Evolutionary conservation across 2,113 vertebrate genomes (phyloP).

Genomic region (Apodemus sylvaticus): DNA sequence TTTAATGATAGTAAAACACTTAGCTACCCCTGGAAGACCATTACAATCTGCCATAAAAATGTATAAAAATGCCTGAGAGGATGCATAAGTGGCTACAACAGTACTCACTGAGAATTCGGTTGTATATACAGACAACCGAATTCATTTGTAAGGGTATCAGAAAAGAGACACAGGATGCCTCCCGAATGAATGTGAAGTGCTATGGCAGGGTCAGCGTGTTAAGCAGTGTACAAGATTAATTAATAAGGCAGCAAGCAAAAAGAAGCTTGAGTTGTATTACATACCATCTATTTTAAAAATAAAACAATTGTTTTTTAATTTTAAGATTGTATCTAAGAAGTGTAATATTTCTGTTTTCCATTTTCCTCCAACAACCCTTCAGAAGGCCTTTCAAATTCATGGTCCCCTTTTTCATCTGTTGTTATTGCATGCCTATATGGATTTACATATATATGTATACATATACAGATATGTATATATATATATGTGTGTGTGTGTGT

Average conservation of each 20-base stretch:
- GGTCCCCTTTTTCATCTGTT: no score
- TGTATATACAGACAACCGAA: constrained; percentile 8
- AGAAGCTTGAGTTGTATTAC: not conserved
- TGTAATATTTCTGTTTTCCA: not conserved
- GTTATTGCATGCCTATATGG: no score
- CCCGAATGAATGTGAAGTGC: not conserved
- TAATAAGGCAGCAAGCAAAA: not conserved
- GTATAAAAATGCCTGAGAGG: constrained; percentile 42
- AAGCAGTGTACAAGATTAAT: not conserved
- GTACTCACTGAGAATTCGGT: not conserved
- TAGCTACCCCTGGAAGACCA: constrained; percentile 20
- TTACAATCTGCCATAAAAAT: constrained; percentile 42
- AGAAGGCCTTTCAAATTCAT: no score
- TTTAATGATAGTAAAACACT: constrained; percentile 62
- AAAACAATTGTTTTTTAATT: not conserved
- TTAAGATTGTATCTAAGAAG: not conserved
- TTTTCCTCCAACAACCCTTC: not conserved
- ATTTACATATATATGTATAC: not conserved
- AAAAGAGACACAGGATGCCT: not conserved
- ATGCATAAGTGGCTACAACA: constrained; percentile 11
- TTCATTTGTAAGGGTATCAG: not conserved
- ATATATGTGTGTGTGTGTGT: no score
- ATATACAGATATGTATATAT: no score
- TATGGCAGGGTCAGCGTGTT: not conserved
- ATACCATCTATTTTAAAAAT: not conserved